Evolutionary conservation across 1,140 invertebrate species (phyloP).

Genomic region (Helicoverpa armigera): DNA sequence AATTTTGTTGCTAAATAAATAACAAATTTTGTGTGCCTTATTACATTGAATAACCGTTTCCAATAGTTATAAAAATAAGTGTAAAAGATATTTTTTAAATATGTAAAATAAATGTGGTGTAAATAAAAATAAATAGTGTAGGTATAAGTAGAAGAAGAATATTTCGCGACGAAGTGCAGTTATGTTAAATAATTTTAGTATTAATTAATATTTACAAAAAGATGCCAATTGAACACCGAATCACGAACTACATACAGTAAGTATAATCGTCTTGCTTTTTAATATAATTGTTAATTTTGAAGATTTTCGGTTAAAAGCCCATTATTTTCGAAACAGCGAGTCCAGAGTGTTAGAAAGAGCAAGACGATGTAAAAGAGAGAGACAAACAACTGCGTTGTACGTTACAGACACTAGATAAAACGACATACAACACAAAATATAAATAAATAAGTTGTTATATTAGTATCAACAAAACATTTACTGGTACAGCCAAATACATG

Average conservation of each 20-base stretch:
- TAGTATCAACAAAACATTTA: neutral
- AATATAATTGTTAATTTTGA: constrained; percentile 32
- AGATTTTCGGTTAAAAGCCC: constrained; percentile 32
- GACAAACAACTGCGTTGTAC: constrained; percentile 74
- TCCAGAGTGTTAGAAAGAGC: constrained; percentile 55
- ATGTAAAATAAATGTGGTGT: too few species aligned
- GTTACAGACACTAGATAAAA: constrained; percentile 62
- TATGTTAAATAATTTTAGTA: constrained; percentile 11
- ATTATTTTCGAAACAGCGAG: constrained; percentile 5
- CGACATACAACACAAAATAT: constrained; percentile 23
- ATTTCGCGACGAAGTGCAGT: neutral
- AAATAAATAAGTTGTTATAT: neutral
- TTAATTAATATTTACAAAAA: constrained; percentile 55
- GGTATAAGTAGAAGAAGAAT: neutral
- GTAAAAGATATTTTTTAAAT: too few species aligned
- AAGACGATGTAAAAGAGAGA: constrained; percentile 55
- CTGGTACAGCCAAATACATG: neutral
- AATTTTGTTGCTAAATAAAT: neutral
- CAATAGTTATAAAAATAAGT: too few species aligned
- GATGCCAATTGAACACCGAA: constrained; percentile 53
- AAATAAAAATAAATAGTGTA: neutral
- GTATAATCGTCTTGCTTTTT: constrained; percentile 41
- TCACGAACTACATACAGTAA: constrained; percentile 47
- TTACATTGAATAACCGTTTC: neutral
- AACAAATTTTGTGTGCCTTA: neutral